Conservation (phyloP, 1,140 invertebrate species). For the Bombus vancouverensis region DNA sequence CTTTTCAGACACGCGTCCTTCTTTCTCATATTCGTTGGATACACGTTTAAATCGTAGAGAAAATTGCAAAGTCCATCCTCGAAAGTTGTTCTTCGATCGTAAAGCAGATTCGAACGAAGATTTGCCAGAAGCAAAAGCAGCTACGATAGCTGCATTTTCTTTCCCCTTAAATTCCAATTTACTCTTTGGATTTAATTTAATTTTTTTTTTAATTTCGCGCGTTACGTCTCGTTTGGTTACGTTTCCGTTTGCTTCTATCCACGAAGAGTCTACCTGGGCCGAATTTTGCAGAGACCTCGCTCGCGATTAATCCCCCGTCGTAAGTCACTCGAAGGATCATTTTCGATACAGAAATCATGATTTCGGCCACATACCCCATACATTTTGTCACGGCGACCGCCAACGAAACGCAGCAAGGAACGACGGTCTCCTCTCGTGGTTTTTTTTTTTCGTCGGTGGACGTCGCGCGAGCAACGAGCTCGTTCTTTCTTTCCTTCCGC, state of each 20-base stretch:
- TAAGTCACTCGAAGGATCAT: not conserved
- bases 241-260: too few relatives aligned
- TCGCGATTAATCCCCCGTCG: constrained; percentile 19
- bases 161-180: too few relatives aligned
- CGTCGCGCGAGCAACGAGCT: constrained; percentile 25
- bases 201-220: too few relatives aligned
- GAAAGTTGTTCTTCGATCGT: too few relatives aligned
- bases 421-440: not conserved
- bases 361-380: not conserved
- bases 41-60: too few relatives aligned
- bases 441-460: not conserved
- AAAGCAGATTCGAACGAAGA: too few relatives aligned
- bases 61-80: too few relatives aligned
- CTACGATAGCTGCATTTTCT: too few relatives aligned
- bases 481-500: constrained; percentile 52
- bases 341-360: constrained; percentile 27
- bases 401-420: constrained; percentile 33
- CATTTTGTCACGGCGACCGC: not conserved
- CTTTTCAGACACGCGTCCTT: not conserved
- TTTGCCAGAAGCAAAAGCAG: too few relatives aligned
- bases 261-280: too few relatives aligned
- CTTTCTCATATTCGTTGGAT: not conserved
- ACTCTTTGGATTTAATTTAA: too few relatives aligned
- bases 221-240: too few relatives aligned
- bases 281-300: not conserved